Evolutionary conservation across 2,888 invertebrate species (phyloP), one percentile per base, ranked within the genome.

Genomic region (Octonoba sinensis): DNA sequence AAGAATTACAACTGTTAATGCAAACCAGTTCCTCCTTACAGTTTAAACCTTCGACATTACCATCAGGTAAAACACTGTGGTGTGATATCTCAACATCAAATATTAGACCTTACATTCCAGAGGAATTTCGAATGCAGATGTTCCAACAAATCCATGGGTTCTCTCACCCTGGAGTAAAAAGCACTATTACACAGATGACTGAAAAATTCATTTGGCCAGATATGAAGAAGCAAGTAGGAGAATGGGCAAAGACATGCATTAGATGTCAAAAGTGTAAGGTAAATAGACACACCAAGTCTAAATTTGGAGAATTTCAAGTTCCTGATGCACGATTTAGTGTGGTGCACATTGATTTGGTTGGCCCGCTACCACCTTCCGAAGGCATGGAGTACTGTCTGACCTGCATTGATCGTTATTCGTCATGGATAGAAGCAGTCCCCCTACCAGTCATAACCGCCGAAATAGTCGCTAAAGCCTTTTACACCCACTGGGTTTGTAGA

Each of bases 161-260:
- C 12, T 3, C 54, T 24, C 67, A 67, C 16, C 67, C 27, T 13
- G 67, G n/a, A 2, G 27, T 67, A 27, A 74, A 46, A 47, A 24
- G 16, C 16, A 46, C 74, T 16, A 22, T 66, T 2, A 74, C 56
- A 57, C 24, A 64, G 57, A 74, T 74, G 47, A 56, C 46, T 13
- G 65, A 56, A 22, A 65, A 57, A 54, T 65, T 74, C 46, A 65
- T 66, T 65, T 74, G 74, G 74, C n/a, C 57, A 65, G n/a, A n/a
- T n/a, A n/a, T 56, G 8, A 74, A 74, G 27, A 66, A 65, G 13
- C 15, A 59, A 24, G 27, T 24, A 12, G n/a, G 27, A 24, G 27
- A 24, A 24, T 24, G 59, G 59, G 13, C 59, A 2, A 59, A 59
- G n/a, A 27, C 59, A 59, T 59, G 59, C 27, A 59, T 59, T 6